These are phyloP conservation scores for Montipora cactus DNA, from an alignment of 64 coral and sea anemone species.

Conservation along the genomic window DNA sequence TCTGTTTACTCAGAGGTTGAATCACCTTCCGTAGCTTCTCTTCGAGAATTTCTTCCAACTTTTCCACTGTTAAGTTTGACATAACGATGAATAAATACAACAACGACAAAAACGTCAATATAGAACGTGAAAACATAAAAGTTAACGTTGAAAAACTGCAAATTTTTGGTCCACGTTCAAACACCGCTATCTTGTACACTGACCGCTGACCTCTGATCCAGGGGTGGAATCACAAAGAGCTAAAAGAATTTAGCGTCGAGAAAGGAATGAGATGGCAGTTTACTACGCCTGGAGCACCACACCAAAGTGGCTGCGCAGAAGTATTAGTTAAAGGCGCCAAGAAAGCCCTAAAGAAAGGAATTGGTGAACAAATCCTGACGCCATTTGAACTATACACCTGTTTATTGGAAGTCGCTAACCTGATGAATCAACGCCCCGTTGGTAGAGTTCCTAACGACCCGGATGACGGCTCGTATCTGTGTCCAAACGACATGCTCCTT, in stretches of 20 bases:
- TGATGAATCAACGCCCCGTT: conserved; percentile 40
- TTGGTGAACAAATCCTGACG: conserved; percentile 23
- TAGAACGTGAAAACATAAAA: no score
- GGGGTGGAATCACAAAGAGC: conserved; percentile 32
- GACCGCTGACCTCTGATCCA: conserved; percentile 33
- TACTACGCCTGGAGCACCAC: conserved; percentile 55
- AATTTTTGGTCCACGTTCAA: no score
- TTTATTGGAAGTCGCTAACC: conserved; percentile 39
- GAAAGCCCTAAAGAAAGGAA: conserved; percentile 72
- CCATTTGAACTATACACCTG: conserved; percentile 57
- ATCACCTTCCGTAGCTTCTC: no score
- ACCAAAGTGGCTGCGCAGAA: conserved; percentile 76
- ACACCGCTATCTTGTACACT: no score
- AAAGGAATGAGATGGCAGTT: conserved; percentile 60
- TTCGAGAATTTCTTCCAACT: no score
- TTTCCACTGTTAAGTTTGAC: no score
- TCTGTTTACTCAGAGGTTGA: no score
- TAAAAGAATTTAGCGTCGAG: conserved; percentile 37
- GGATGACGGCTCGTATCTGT: conserved; percentile 31
- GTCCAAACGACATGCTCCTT: conserved; percentile 67
- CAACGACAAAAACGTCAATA: no score
- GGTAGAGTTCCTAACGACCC: conserved; percentile 14
- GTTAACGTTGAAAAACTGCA: no score
- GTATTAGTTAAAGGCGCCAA: conserved; percentile 57
- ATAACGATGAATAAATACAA: no score